phyloP scores from a whole-genome alignment of 2,113 vertebrate species.

The Tragelaphus strepsiceros region DNA sequence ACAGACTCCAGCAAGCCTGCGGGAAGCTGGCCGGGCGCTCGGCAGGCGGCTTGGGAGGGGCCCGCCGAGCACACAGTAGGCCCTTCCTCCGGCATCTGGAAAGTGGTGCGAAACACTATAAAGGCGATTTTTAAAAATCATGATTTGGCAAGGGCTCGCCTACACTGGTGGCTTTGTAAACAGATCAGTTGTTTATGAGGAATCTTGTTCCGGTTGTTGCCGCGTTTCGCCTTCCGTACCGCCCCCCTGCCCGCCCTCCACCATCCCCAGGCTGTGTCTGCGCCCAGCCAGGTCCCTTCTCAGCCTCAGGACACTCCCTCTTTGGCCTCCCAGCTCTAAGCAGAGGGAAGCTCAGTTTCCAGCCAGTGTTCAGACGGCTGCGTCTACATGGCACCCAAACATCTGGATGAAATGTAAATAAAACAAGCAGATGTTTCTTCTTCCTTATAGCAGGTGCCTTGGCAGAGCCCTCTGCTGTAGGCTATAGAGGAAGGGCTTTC shows the following conservation, averaged over 20 bases:
- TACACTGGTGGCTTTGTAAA: slow-evolving; percentile 24
- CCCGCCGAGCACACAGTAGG: slow-evolving; percentile 16
- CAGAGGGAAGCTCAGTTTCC: slow-evolving; percentile 11
- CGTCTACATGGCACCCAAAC: slow-evolving; percentile 42
- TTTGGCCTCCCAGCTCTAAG: neutral
- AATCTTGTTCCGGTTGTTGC: neutral
- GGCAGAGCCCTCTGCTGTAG: neutral
- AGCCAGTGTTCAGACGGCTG: neutral
- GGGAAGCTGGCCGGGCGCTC: neutral
- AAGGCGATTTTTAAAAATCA: neutral
- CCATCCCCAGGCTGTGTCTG: neutral
- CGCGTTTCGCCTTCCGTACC: neutral
- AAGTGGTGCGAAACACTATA: neutral
- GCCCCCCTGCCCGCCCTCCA: neutral
- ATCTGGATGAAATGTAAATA: slow-evolving; percentile 55
- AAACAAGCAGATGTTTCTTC: slow-evolving; percentile 57
- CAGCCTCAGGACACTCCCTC: neutral
- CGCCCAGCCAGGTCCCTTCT: neutral
- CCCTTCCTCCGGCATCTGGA: neutral
- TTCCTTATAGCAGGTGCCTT: slow-evolving; percentile 48
- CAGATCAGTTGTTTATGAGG: slow-evolving; percentile 11
- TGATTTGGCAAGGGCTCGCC: neutral
- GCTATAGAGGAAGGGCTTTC: neutral
- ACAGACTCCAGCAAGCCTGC: neutral
- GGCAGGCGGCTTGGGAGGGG: neutral